Conservation (phyloP, 2,888 invertebrate genomes). For the Diplolepis rosae region DNA sequence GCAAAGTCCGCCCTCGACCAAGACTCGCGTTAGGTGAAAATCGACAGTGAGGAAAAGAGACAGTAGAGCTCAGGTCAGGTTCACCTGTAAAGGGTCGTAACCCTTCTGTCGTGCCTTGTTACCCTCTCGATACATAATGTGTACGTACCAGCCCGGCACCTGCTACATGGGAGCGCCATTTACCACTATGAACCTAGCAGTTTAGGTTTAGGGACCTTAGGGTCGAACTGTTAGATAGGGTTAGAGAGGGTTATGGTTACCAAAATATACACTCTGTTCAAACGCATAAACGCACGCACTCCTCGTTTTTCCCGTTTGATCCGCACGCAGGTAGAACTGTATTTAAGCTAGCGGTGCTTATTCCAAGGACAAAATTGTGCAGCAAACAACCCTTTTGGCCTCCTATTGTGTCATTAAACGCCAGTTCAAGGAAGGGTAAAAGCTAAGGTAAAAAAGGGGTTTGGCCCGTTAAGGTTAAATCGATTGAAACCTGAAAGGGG, state of each 20-base stretch:
- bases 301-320: slow-evolving; percentile 4
- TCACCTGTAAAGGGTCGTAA: slow-evolving; percentile 64
- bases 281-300: slow-evolving; percentile 20
- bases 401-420: not conserved
- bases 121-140: slow-evolving; percentile 39
- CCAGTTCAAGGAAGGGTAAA: not conserved
- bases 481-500: not conserved
- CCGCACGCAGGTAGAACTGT: not conserved
- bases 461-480: not conserved
- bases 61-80: slow-evolving; percentile 41
- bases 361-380: slow-evolving; percentile 20
- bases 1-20: slow-evolving; percentile 15
- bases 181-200: slow-evolving; percentile 34
- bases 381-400: slow-evolving; percentile 14
- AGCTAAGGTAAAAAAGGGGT: not conserved
- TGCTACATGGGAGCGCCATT: slow-evolving; percentile 39
- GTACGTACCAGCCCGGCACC: slow-evolving; percentile 40
- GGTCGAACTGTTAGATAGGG: slow-evolving; percentile 8
- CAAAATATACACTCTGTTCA: not conserved
- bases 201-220: not conserved
- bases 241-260: not conserved
- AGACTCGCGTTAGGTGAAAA: slow-evolving; percentile 2
- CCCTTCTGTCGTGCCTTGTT: slow-evolving; percentile 50
- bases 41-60: not conserved
- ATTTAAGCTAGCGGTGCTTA: not conserved